phyloP scores from a whole-genome alignment of 2,113 vertebrate species.

The Psilopsiagon aymara region DNA sequence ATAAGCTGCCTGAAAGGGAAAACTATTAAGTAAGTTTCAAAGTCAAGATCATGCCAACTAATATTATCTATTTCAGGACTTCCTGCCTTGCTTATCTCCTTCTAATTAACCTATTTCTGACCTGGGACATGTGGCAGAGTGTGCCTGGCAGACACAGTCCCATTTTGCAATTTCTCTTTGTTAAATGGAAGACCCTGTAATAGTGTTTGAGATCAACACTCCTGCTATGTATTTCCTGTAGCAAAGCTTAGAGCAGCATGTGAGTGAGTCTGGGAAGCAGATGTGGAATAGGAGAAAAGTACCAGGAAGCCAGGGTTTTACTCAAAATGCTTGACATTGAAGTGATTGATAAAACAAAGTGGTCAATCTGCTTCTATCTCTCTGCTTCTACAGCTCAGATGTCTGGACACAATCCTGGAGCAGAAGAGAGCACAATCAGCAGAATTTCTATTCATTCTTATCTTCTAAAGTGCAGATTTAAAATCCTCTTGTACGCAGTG shows the following conservation, averaged over 20 bases:
- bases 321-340: neutral
- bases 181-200: neutral
- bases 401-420: neutral
- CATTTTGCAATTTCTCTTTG: neutral
- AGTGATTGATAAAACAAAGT: neutral
- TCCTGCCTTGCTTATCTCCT: slow-evolving; percentile 25
- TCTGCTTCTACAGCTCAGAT: neutral
- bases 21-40: slow-evolving; percentile 37
- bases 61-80: slow-evolving; percentile 41
- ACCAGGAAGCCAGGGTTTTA: neutral
- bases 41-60: slow-evolving; percentile 39
- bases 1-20: neutral
- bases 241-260: neutral
- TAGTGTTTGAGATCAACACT: neutral
- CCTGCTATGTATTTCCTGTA: neutral
- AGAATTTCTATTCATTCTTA: slow-evolving; percentile 56
- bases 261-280: neutral
- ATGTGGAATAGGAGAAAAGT: neutral
- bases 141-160: slow-evolving; percentile 1
- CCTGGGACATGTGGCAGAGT: neutral
- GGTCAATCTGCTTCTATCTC: neutral
- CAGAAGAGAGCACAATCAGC: neutral
- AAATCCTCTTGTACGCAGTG: slow-evolving; percentile 43
- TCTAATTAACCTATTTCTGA: slow-evolving; percentile 63
- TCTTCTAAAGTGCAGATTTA: slow-evolving; percentile 64